Percentiles rank a stretch among this genome's conserved stretches.
phyloP scores from a whole-genome alignment of 2,113 vertebrate species.

The Ciconia stormi region DNA sequence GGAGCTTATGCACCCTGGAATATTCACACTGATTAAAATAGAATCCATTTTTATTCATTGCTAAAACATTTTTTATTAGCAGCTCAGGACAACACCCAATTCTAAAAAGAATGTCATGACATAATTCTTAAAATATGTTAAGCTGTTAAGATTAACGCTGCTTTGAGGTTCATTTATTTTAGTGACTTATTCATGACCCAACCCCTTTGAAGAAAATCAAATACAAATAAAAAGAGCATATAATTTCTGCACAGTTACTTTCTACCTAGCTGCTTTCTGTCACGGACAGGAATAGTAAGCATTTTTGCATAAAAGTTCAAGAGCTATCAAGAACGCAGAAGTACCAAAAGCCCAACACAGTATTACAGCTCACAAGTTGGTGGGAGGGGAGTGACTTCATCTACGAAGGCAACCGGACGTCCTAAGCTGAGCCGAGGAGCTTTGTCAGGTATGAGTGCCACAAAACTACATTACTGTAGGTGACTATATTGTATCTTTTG shows the following conservation, averaged over 20 bases:
- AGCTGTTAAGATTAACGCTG: constrained; percentile 59
- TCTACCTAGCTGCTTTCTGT: neutral
- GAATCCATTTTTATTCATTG: constrained; percentile 59
- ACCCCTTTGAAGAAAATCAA: constrained; percentile 21
- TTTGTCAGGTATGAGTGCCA: neutral
- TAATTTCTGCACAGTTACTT: neutral
- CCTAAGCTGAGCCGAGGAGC: neutral
- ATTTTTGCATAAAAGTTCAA: neutral
- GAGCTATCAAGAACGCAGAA: neutral
- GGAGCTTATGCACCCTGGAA: constrained; percentile 30
- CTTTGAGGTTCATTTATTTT: constrained; percentile 56
- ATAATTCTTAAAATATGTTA: constrained; percentile 60
- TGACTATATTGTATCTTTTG: neutral
- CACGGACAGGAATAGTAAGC: neutral
- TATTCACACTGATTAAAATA: constrained; percentile 57
- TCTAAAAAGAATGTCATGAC: constrained; percentile 59
- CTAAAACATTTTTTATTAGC: constrained; percentile 62
- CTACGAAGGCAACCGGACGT: neutral
- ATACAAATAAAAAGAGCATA: neutral
- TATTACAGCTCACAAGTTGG: neutral
- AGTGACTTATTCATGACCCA: constrained; percentile 49
- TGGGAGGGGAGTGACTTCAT: neutral
- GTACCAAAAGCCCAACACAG: neutral
- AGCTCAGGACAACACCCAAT: constrained; percentile 44
- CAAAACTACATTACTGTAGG: neutral